These are phyloP conservation scores for Zaprionus capensis DNA, from an alignment of 1,140 invertebrate species.

Conservation along the genomic window DNA sequence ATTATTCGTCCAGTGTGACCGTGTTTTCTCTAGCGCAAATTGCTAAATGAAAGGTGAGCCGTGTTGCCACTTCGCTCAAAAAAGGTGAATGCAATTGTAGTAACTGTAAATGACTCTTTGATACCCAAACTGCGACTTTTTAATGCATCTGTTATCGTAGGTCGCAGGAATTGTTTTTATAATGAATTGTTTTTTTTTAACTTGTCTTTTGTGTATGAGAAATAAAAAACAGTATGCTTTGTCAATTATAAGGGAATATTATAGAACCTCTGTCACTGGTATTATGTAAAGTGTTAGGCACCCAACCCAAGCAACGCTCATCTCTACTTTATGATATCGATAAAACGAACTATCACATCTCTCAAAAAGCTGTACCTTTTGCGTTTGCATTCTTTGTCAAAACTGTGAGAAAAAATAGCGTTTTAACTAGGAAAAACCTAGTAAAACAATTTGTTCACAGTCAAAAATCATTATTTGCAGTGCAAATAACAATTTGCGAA, in stretches of 20 bases:
- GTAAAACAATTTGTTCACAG: neutral
- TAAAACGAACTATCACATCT: neutral
- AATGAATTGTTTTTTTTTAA: neutral
- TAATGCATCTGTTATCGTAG: neutral
- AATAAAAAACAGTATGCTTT: neutral
- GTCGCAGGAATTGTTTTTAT: neutral
- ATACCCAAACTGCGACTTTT: neutral
- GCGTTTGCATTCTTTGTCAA: conserved; percentile 34
- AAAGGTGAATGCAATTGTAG: neutral
- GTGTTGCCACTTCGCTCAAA: conserved; percentile 10
- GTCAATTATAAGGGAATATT: neutral
- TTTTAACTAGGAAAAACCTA: conserved; percentile 7
- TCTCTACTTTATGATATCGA: neutral
- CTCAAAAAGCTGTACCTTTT: conserved; percentile 23
- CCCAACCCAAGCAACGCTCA: neutral
- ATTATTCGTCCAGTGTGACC: conserved; percentile 7
- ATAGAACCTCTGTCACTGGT: neutral
- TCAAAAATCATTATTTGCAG: neutral
- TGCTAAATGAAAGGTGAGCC: neutral
- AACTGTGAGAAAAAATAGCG: conserved; percentile 25
- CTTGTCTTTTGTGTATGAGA: neutral
- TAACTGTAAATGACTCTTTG: neutral
- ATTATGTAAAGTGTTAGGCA: neutral
- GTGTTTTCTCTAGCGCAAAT: neutral
- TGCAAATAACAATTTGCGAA: conserved; percentile 21